These are phyloP conservation scores for Hoplodrina ambigua DNA, from an alignment of 2,888 invertebrate genomes.

Conservation along the genomic window DNA sequence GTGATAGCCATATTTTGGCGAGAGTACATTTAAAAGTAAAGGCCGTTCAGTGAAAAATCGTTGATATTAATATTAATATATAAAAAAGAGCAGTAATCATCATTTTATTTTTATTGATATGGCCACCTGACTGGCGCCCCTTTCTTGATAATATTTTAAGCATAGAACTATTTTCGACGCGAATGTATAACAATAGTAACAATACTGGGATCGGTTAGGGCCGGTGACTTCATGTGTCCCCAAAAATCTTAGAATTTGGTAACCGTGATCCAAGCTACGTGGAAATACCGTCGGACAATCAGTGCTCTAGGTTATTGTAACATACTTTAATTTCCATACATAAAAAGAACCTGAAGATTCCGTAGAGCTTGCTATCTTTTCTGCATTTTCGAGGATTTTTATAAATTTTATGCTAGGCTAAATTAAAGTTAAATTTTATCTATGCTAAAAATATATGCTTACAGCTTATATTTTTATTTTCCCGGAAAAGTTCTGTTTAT, in stretches of 20 bases:
- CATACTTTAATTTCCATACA: background rate
- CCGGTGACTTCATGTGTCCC: background rate
- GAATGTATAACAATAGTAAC: background rate
- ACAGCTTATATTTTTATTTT: slow-evolving; percentile 13
- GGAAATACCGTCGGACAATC: background rate
- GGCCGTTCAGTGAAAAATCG: background rate
- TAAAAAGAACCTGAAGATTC: slow-evolving; percentile 8
- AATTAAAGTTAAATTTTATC: too few species aligned
- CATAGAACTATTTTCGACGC: background rate
- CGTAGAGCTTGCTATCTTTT: background rate
- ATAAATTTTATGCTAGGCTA: background rate
- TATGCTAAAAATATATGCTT: too few species aligned
- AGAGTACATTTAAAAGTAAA: slow-evolving; percentile 14
- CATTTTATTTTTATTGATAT: too few species aligned
- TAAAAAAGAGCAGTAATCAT: too few species aligned
- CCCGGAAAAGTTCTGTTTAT: background rate
- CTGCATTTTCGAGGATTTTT: slow-evolving; percentile 8
- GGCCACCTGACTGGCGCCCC: too few species aligned
- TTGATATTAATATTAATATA: background rate
- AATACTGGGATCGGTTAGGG: background rate
- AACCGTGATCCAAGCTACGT: background rate
- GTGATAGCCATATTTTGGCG: slow-evolving; percentile 47
- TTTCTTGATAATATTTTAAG: too few species aligned
- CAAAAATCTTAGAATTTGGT: too few species aligned
- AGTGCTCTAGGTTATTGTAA: background rate